Evolutionary conservation across 2,113 vertebrate species (phyloP), one percentile per base, ranked within the genome.

Genomic region (Myiopsitta monachus): DNA sequence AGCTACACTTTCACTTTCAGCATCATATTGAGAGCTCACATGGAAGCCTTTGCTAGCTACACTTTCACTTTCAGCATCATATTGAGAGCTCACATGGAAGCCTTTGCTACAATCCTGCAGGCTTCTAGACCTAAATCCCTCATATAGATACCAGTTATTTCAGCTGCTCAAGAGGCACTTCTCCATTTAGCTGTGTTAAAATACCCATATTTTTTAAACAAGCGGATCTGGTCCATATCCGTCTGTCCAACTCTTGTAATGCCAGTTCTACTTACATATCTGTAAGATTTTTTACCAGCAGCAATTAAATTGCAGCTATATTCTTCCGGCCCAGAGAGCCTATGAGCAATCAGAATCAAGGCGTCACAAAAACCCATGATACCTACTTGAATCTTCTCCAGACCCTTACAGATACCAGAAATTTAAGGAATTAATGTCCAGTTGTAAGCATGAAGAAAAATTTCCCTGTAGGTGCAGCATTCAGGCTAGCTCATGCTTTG

Each of bases 61-160:
- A 14, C 15, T 51, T 7, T 33, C 1, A 6, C 39, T 38, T 19
- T 31, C 61, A 46, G 30, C 77, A 26, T 9, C 14, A 0, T 18
- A 11, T 3, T 8, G 18, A n/a, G 26, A 67, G 9, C 14, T 61
- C 62, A 13, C 2, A 0, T 1, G 11, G 67, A 49, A 36, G n/a
- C 26, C 18, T 27, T 39, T 73, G 47, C 57, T n/a, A 27, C 0
- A 1, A 17, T 38, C 57, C 66, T 2, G 0, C 46, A 85, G 24
- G 13, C 49, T 63, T 63, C 44, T 69, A 78, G 22, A 36, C 17
- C 54, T 57, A 13, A 57, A 19, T 6, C 85, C 28, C 26, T 76
- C 24, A 7, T 0, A 0, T 5, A 28, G 33, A 17, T 1, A 1
- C 0, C n/a, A 2, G 6, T 7, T 11, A 6, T 46, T 54, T 5